Conservation (phyloP, 1,140 invertebrate genomes). For the Drosophila carrolli region DNA sequence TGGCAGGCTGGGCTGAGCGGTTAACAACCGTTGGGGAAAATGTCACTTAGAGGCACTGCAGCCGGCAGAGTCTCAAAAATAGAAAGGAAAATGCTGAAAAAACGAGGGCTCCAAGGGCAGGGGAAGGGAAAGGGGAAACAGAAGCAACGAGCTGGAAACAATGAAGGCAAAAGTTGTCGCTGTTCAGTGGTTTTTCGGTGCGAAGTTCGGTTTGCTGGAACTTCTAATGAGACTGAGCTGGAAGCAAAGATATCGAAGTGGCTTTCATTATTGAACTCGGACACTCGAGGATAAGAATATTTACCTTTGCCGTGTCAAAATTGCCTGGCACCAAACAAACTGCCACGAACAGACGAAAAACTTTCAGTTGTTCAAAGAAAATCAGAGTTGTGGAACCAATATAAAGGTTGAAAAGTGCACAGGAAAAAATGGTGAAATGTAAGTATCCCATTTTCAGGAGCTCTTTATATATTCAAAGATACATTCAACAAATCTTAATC, state of each 20-base stretch:
- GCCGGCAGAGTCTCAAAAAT: conserved; percentile 37
- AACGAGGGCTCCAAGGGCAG: conserved; percentile 5
- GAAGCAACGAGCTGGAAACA: conserved; percentile 76
- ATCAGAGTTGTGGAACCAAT: conserved; percentile 35
- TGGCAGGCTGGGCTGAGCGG: conserved; percentile 27
- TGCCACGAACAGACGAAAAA: conserved; percentile 19
- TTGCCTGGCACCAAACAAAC: conserved; percentile 46
- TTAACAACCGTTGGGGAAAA: conserved; percentile 57
- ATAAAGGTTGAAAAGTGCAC: conserved; percentile 11
- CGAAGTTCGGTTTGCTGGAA: conserved; percentile 58
- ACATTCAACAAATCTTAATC: too few relatives aligned
- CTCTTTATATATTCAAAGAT: too few relatives aligned
- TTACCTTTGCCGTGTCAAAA: conserved; percentile 52
- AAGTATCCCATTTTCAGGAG: too few relatives aligned
- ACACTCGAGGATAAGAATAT: conserved; percentile 47
- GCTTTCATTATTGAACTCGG: conserved; percentile 49
- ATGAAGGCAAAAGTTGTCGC: conserved; percentile 79
- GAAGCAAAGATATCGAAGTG: conserved; percentile 42
- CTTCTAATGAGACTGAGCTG: conserved; percentile 52
- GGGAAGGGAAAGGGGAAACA: conserved; percentile 26
- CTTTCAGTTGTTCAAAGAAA: conserved; percentile 42
- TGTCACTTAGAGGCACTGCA: conserved; percentile 57
- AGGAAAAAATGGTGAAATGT: not conserved
- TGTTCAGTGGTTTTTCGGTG: conserved; percentile 47
- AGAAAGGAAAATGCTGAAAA: conserved; percentile 37